A percentile compares a stretch with the other conserved stretches of the same genome.
phyloP scores from a whole-genome alignment of 2,888 invertebrate species.

The Brenthis hecate region DNA sequence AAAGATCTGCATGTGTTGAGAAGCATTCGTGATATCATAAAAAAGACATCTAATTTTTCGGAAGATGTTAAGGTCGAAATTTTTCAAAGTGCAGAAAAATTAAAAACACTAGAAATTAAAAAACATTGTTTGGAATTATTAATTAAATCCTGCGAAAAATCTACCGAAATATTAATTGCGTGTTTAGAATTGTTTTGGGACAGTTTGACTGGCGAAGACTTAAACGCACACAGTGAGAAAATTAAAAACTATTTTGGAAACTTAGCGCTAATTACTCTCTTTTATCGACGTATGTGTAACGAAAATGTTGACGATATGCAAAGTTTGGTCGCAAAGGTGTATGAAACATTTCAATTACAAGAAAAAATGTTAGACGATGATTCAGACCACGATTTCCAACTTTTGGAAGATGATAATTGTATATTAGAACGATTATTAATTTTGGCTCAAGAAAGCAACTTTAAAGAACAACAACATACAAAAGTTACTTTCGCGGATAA shows the following conservation, averaged over 20 bases:
- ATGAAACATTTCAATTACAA: slow-evolving; percentile 46
- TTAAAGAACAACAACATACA: slow-evolving; percentile 64
- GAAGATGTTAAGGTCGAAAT: slow-evolving; percentile 80
- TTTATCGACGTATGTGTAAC: slow-evolving; percentile 63
- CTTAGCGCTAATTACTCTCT: slow-evolving; percentile 60
- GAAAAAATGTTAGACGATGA: slow-evolving; percentile 38
- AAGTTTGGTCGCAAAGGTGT: slow-evolving; percentile 55
- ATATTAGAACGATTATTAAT: slow-evolving; percentile 85
- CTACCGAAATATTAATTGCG: slow-evolving; percentile 82
- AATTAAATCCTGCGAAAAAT: slow-evolving; percentile 84
- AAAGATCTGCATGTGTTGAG: slow-evolving; percentile 93
- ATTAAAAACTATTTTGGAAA: slow-evolving; percentile 64
- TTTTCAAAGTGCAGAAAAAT: slow-evolving; percentile 81
- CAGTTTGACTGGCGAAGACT: slow-evolving; percentile 49
- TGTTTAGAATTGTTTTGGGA: slow-evolving; percentile 77
- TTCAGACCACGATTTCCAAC: slow-evolving; percentile 52
- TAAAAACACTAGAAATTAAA: slow-evolving; percentile 88
- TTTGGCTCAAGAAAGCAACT: slow-evolving; percentile 76
- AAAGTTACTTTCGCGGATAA: slow-evolving; percentile 83
- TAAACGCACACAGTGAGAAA: slow-evolving; percentile 50
- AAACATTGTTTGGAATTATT: slow-evolving; percentile 88
- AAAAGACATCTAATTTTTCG: slow-evolving; percentile 76
- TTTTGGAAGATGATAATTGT: slow-evolving; percentile 82
- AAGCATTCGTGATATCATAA: slow-evolving; percentile 86
- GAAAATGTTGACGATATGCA: slow-evolving; percentile 63